Evolutionary conservation across 2,113 vertebrate species (phyloP).

Genomic region (Todiramphus chloris): DNA sequence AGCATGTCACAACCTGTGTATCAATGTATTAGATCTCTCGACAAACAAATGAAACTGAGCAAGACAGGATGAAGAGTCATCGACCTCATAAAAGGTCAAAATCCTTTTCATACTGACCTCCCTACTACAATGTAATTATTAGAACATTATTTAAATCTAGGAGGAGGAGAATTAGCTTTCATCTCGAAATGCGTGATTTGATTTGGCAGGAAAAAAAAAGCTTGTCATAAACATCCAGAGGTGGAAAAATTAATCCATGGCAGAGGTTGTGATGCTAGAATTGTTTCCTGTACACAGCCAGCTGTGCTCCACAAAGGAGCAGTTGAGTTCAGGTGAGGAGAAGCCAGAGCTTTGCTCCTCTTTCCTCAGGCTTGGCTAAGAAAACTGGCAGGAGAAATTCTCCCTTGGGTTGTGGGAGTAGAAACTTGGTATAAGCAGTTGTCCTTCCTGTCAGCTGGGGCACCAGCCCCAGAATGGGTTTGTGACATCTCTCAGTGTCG

Average conservation of each 20-base stretch:
- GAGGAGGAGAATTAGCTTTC: neutral
- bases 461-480: neutral
- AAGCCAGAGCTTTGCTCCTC: neutral
- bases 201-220: slow-evolving; percentile 32
- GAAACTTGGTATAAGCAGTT: neutral
- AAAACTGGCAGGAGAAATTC: neutral
- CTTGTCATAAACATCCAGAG: neutral
- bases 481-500: neutral
- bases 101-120: slow-evolving; percentile 1
- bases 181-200: neutral
- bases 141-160: neutral
- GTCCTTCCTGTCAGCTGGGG: neutral
- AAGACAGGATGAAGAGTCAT: slow-evolving; percentile 69
- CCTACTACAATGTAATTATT: neutral
- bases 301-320: neutral
- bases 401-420: neutral
- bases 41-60: slow-evolving; percentile 83
- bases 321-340: neutral
- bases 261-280: neutral
- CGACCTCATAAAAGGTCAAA: slow-evolving; percentile 79
- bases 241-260: neutral
- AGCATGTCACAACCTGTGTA: slow-evolving; percentile 93
- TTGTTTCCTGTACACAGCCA: neutral
- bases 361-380: neutral
- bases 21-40: slow-evolving; percentile 86